Percentiles rank a stretch among this genome's conserved stretches.
These are phyloP conservation scores for Eumaeus atala DNA, from an alignment of 1,140 invertebrate genomes.

Conservation along the genomic window DNA sequence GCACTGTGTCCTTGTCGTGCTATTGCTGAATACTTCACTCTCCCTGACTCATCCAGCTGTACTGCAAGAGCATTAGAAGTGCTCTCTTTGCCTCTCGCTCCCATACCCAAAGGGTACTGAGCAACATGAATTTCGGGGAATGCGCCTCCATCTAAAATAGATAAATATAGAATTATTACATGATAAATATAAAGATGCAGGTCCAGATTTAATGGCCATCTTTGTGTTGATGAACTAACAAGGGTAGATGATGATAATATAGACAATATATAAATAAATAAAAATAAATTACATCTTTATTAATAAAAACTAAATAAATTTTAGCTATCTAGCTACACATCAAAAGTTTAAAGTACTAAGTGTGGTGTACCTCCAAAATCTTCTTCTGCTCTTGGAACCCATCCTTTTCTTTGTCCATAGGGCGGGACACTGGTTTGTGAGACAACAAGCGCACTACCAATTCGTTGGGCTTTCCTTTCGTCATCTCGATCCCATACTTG, in stretches of 20 bases:
- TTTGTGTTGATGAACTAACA: no score
- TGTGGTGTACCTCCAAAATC: constrained; percentile 79
- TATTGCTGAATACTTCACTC: constrained; percentile 97
- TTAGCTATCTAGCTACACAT: no score
- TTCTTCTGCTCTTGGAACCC: constrained; percentile 90
- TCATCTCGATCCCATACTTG: constrained; percentile 91
- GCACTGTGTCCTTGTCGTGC: constrained; percentile 96
- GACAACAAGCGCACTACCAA: constrained; percentile 84
- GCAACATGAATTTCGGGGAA: constrained; percentile 98
- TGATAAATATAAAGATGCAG: no score
- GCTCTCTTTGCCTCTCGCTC: constrained; percentile 86
- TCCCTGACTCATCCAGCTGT: constrained; percentile 93
- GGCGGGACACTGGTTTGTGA: constrained; percentile 92
- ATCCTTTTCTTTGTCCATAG: constrained; percentile 96
- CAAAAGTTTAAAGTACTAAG: neutral
- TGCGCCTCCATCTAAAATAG: constrained; percentile 93
- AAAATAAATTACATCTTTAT: no score
- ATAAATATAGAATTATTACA: neutral
- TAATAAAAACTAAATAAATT: no score
- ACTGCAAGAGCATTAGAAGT: constrained; percentile 94
- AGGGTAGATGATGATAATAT: no score
- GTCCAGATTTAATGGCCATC: no score
- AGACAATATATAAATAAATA: no score
- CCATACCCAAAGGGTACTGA: constrained; percentile 95
- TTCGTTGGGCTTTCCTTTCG: constrained; percentile 81